Evolutionary conservation across 2,888 invertebrate species (phyloP), one percentile per base, ranked within the genome.

Genomic region (Melieria picta): DNA sequence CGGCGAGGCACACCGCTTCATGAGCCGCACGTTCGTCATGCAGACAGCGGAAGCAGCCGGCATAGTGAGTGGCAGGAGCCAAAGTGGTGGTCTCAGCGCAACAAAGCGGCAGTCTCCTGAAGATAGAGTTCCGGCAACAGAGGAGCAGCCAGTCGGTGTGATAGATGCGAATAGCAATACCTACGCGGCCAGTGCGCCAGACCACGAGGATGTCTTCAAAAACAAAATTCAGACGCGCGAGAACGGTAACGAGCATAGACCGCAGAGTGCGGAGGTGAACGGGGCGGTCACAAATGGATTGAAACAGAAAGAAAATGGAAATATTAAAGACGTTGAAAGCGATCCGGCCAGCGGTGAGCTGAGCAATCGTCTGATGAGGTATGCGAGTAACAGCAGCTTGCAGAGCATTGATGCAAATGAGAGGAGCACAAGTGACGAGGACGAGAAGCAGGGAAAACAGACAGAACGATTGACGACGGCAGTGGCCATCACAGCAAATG

Each of bases 1-100:
- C 5, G 72, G 72, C 0, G 74, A 76, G 1, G 81, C 81, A 10
- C 80, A 80, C 58, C 79, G 76, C 4, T 76, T 79, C 16, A 77
- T 82, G 74, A 81, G 80, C 74, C 83, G 81, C 60, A 84, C 79
- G 56, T 79, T 80, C 69, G 82, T 80, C 48, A 72, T 83, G 71
- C 79, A 78, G 9, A 76, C 79, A 0, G 67, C 74, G 60, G 81
- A 80, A 66, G 78, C 76, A 4, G 68, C 76, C 0, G 81, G 79
- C n/a, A 63, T 68, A 1, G 74, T 77, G 47, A 76, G 74, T 30
- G 73, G 69, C 47, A 75, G 73, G 73, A 77, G 76, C 68, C 68
- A 63, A 13, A 74, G 56, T 64, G 64, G 60, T 30, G 55, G 60
- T 46, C 30, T 11, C 46, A 55, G 60, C 11, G 46, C 43, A 77